phyloP scores from a whole-genome alignment of 2,113 vertebrate species.

The Platysteira castanea region DNA sequence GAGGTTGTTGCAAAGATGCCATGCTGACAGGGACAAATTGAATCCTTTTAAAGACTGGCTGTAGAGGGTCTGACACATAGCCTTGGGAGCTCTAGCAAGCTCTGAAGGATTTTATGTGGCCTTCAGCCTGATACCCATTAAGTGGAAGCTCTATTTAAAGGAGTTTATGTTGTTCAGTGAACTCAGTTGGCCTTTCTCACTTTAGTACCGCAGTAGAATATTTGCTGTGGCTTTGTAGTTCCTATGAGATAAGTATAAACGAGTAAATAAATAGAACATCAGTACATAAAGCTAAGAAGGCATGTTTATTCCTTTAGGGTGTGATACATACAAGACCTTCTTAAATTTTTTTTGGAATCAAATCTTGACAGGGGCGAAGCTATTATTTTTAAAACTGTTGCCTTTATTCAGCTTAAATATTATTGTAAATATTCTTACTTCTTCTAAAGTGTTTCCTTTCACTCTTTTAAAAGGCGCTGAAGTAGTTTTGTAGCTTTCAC shows the following conservation, averaged over 20 bases:
- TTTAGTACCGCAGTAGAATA: neutral
- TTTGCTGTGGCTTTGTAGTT: neutral
- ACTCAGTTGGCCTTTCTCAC: conserved; percentile 2
- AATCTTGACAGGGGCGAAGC: neutral
- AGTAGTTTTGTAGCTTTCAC: neutral
- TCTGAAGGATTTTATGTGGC: neutral
- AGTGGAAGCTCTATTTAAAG: neutral
- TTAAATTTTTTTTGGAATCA: neutral
- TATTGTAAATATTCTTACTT: neutral
- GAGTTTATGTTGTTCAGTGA: neutral
- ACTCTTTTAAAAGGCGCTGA: neutral
- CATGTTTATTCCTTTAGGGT: neutral
- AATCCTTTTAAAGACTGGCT: neutral
- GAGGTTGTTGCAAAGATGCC: neutral
- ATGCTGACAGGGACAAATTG: neutral
- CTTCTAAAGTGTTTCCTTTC: neutral
- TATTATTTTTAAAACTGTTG: neutral
- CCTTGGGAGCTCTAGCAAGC: neutral
- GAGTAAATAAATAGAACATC: neutral
- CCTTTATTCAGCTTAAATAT: neutral
- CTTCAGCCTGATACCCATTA: neutral
- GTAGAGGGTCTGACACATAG: neutral
- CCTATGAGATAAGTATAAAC: neutral
- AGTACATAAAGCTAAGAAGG: neutral
- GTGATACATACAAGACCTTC: neutral